Percentiles rank a stretch among this genome's conserved stretches.
Conservation (phyloP, 2,888 invertebrate species). For the Monochamus alternatus region DNA sequence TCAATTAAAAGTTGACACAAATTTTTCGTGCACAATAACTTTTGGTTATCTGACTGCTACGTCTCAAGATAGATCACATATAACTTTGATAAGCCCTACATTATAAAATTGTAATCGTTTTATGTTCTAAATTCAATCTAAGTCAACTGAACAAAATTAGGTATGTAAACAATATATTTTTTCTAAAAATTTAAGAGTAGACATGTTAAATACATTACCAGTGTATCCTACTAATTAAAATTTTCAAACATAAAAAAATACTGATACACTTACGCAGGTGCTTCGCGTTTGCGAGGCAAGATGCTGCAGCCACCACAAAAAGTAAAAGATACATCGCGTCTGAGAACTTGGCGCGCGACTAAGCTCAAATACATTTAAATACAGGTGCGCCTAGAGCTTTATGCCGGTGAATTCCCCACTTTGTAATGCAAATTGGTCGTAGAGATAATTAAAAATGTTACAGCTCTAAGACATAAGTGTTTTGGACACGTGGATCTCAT, state of each 20-base stretch:
- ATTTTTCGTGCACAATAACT: too few relatives aligned
- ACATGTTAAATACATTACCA: background rate
- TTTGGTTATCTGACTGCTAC: too few relatives aligned
- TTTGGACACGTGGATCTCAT: too few relatives aligned
- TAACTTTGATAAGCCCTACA: too few relatives aligned
- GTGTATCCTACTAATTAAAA: background rate
- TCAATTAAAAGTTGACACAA: too few relatives aligned
- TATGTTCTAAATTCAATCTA: too few relatives aligned
- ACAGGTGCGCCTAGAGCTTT: background rate
- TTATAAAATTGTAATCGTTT: too few relatives aligned
- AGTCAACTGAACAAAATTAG: too few relatives aligned
- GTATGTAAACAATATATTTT: too few relatives aligned
- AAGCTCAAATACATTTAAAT: background rate
- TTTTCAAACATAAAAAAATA: background rate
- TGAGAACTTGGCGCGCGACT: background rate
- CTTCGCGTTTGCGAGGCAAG: background rate
- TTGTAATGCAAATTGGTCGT: background rate
- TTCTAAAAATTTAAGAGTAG: too few relatives aligned
- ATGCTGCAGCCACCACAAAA: background rate
- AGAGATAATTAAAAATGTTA: background rate
- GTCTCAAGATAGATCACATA: too few relatives aligned
- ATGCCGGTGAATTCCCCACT: background rate
- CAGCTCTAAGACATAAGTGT: background rate
- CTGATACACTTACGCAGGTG: slow-evolving; percentile 15
- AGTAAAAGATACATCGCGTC: slow-evolving; percentile 13